These are phyloP conservation scores for Poeciliopsis prolifica DNA, from an alignment of 2,113 vertebrate genomes.

Conservation along the genomic window DNA sequence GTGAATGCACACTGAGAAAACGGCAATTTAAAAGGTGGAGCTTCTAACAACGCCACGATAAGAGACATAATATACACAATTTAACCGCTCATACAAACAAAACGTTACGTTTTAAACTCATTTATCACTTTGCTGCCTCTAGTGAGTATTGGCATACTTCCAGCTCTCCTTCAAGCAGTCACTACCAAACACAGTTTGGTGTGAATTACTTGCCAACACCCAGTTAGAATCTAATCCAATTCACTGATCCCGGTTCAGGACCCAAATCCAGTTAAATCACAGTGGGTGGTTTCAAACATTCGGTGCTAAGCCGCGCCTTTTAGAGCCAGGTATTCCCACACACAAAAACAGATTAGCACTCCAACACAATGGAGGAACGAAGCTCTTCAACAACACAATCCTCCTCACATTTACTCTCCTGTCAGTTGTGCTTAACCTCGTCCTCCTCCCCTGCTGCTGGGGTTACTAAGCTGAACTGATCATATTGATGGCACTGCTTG, in stretches of 20 bases:
- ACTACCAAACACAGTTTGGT: not conserved
- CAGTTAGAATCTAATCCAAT: not conserved
- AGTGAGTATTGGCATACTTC: not conserved
- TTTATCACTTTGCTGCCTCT: not conserved
- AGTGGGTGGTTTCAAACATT: not conserved
- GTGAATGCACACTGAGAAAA: too few relatives aligned
- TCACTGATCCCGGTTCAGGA: not conserved
- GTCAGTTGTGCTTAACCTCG: constrained; percentile 56
- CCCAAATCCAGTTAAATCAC: not conserved
- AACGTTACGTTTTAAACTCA: not conserved
- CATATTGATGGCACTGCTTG: constrained; percentile 38
- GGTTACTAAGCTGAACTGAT: constrained; percentile 24
- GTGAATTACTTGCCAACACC: not conserved
- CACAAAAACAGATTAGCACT: constrained; percentile 13
- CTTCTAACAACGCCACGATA: too few relatives aligned
- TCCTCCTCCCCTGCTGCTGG: constrained; percentile 3
- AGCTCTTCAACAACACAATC: constrained; percentile 21
- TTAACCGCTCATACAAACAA: too few relatives aligned
- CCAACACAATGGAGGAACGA: constrained; percentile 17
- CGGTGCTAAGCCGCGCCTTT: not conserved
- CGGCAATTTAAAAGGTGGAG: too few relatives aligned
- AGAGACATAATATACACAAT: too few relatives aligned
- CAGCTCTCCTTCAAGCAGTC: not conserved
- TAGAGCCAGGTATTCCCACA: constrained; percentile 2
- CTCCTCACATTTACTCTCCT: constrained; percentile 33